Conservation (phyloP, 92 coral and sea anemone genomes). For the Diadumene lineata region DNA sequence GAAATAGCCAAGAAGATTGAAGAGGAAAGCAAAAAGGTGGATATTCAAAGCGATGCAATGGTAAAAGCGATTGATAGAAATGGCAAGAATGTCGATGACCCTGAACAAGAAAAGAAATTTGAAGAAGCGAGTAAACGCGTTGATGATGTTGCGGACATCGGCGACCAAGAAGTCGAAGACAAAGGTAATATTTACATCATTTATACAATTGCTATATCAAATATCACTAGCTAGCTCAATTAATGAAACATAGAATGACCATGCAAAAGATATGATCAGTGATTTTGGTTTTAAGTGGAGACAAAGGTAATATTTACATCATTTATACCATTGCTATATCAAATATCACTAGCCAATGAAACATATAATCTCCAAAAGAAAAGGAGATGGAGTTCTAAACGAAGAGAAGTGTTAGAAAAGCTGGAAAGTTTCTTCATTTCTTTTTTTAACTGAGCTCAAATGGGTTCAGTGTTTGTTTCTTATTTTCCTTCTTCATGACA, state of each 20-base stretch:
- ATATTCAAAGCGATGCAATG: conserved; percentile 57
- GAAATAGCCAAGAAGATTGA: conserved; percentile 70
- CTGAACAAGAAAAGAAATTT: conserved; percentile 64
- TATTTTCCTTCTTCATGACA: too few species aligned
- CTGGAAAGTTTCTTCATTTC: too few species aligned
- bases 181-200: conserved; percentile 56
- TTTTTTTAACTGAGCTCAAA: too few species aligned
- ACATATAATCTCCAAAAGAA: too few species aligned
- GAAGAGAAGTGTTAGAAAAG: too few species aligned
- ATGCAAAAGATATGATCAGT: too few species aligned
- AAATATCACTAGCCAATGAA: conserved; percentile 1
- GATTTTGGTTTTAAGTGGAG: too few species aligned
- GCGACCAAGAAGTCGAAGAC: conserved; percentile 60
- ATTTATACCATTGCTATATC: neutral
- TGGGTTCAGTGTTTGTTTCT: too few species aligned
- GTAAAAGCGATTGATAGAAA: conserved; percentile 65
- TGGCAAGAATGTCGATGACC: conserved; percentile 53
- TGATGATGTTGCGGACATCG: conserved; percentile 57
- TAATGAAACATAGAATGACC: too few species aligned
- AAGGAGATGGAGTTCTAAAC: too few species aligned
- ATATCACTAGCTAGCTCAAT: conserved; percentile 3
- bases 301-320: conserved; percentile 55
- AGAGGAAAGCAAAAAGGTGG: conserved; percentile 70
- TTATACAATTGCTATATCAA: neutral
- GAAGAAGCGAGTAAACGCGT: conserved; percentile 72